Base-by-base conservation (phyloP, 2,797 vertebrate species). In the Lithobates pipiens region DNA sequence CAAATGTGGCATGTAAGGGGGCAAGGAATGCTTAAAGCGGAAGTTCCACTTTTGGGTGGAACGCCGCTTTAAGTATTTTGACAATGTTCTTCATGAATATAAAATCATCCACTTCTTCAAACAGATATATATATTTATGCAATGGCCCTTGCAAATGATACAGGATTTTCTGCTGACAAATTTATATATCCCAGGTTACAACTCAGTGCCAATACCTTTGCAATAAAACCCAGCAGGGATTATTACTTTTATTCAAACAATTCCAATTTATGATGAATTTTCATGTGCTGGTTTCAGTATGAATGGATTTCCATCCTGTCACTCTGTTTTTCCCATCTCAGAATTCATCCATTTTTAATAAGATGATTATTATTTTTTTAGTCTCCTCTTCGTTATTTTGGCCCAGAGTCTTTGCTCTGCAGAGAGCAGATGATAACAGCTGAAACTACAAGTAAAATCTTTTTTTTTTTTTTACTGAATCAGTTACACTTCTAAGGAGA, bases 311-410 rank as follows among this genome's bases (percentile, higher is more conserved):
- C 68, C 46, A 86, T 86, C 84, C 84, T 86, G 84, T 81, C 84
- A 85, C 63, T 85, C 83, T 79, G 84, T 74, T 86, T 86, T 86
- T 81, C 78, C 81, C 84, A 86, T 81, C 73, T 71, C 18, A 76
- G 68, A 86, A 85, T 74, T 65, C 42, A 39, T 68, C 54, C 61
- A 73, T 70, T 76, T 25, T 57, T 80, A 69, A 80, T 69, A 80
- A 85, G 57, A 75, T 29, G 0, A 80, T 36, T 5, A 36, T 36
- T 36, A 5, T 36, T 36, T 36, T 61, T 76, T 78, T 84, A 29
- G 75, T 70, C 75, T 85, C 44, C 77, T 39, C 27, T 16, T 11
- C 10, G 5, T 80, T 80, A 69, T 50, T 75, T 44, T 11, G 39
- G 70, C 70, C 61, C 69, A 75, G 76, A 80, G 67, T 29, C 10